phyloP scores from a whole-genome alignment of 37 sponge, comb jelly and placozoan species.

The Halichondria panicea region DNA sequence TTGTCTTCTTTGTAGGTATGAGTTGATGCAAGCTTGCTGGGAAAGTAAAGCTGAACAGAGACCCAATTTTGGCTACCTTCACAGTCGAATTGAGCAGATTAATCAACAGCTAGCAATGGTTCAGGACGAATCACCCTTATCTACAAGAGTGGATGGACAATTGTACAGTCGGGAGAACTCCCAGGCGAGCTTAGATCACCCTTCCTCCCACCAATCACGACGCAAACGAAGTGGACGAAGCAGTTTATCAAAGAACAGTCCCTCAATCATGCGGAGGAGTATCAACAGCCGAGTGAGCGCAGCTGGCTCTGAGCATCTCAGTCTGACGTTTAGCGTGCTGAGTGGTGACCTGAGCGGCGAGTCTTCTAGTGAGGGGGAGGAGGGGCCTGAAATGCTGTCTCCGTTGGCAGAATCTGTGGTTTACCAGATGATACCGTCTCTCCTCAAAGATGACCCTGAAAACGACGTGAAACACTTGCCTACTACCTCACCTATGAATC shows the following conservation, averaged over 20 bases:
- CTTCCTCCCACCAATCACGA: too few relatives aligned
- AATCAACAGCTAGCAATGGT: too few relatives aligned
- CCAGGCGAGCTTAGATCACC: not conserved
- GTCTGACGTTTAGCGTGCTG: conserved; percentile 34
- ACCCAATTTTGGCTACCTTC: conserved; percentile 43
- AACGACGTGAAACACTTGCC: too few relatives aligned
- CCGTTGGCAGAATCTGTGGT: not conserved
- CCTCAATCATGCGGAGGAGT: not conserved
- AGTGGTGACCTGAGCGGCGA: conserved; percentile 2
- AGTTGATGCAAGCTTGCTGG: conserved; percentile 57
- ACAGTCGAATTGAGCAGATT: too few relatives aligned
- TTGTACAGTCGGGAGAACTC: not conserved
- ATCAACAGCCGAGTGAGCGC: not conserved
- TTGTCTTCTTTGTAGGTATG: conserved; percentile 13
- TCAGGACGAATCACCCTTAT: too few relatives aligned
- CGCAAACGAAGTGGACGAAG: too few relatives aligned
- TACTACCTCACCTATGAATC: too few relatives aligned
- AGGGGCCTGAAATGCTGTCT: not conserved
- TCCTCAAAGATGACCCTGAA: not conserved
- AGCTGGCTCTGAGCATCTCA: conserved; percentile 5
- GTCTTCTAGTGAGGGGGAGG: conserved; percentile 2
- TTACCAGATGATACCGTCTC: not conserved
- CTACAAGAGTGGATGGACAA: not conserved
- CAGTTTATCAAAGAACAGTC: too few relatives aligned
- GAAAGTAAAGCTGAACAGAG: conserved; percentile 13